These are phyloP conservation scores for Agonopterix heracliana DNA, from an alignment of 2,888 invertebrate species.

Conservation along the genomic window DNA sequence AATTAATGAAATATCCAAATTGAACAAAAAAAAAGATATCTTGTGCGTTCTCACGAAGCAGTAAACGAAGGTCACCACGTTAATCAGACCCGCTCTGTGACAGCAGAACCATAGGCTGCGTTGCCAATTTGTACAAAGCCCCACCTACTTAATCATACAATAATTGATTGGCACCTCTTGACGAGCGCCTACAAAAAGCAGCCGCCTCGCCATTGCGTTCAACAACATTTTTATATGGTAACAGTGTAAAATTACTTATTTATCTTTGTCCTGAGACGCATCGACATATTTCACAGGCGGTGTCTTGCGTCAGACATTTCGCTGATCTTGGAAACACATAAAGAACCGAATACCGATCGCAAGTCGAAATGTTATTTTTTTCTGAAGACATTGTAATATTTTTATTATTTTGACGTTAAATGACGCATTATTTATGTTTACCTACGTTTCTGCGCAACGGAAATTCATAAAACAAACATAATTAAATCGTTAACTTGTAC, in stretches of 20 bases:
- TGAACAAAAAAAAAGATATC: conserved; percentile 28
- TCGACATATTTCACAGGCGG: conserved; percentile 28
- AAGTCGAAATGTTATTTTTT: not conserved
- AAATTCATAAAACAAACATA: not conserved
- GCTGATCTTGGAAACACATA: conserved; percentile 14
- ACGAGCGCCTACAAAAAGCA: conserved; percentile 33
- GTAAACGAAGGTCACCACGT: conserved; percentile 38
- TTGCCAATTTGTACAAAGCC: conserved; percentile 43
- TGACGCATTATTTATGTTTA: not conserved
- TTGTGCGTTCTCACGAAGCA: conserved; percentile 48
- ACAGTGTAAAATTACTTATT: conserved; percentile 37
- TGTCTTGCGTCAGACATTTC: conserved; percentile 27
- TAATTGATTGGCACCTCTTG: conserved; percentile 49
- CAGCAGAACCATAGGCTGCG: conserved; percentile 27
- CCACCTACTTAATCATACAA: conserved; percentile 44
- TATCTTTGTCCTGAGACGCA: conserved; percentile 21
- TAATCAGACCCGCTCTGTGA: conserved; percentile 33
- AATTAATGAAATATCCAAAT: not conserved
- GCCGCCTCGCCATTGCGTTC: conserved; percentile 7
- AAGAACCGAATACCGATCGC: conserved; percentile 3
- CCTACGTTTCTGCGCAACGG: not conserved
- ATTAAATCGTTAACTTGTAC: no score
- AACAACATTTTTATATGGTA: conserved; percentile 18
- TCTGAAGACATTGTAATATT: not conserved
- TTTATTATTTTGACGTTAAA: not conserved